Evolutionary conservation across 1,140 invertebrate species (phyloP).

Genomic region (Mamestra configurata): DNA sequence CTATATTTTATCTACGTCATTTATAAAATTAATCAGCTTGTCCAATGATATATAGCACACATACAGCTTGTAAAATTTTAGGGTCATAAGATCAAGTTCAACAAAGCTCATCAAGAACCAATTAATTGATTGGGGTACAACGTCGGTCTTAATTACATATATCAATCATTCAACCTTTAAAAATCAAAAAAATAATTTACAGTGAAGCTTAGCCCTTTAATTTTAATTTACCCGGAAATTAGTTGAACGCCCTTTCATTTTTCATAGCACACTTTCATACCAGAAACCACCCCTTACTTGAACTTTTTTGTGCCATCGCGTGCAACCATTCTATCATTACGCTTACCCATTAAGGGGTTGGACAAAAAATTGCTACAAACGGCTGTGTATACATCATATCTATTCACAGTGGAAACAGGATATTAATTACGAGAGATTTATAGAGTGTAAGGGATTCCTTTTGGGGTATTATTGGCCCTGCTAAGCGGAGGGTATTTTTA

Average conservation of each 20-base stretch:
- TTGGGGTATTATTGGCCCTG: conserved; percentile 24
- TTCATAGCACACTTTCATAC: background rate
- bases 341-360: background rate
- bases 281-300: background rate
- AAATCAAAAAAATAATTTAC: too few species aligned
- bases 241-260: background rate
- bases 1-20: too few species aligned
- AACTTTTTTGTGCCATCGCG: conserved; percentile 9
- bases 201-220: too few species aligned
- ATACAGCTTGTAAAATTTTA: too few species aligned
- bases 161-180: too few species aligned
- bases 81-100: too few species aligned
- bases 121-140: too few species aligned
- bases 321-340: conserved; percentile 9
- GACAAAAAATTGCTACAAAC: conserved; percentile 34
- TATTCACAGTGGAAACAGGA: conserved; percentile 44
- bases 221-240: too few species aligned
- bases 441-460: conserved; percentile 1
- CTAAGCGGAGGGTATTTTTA: background rate
- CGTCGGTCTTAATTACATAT: too few species aligned
- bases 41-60: too few species aligned
- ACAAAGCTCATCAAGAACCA: too few species aligned
- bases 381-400: conserved; percentile 16
- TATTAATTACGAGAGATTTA: conserved; percentile 51
- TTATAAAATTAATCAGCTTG: too few species aligned